These are phyloP conservation scores for Drosophila oshimai DNA, from an alignment of 1,140 invertebrate species.

Conservation along the genomic window DNA sequence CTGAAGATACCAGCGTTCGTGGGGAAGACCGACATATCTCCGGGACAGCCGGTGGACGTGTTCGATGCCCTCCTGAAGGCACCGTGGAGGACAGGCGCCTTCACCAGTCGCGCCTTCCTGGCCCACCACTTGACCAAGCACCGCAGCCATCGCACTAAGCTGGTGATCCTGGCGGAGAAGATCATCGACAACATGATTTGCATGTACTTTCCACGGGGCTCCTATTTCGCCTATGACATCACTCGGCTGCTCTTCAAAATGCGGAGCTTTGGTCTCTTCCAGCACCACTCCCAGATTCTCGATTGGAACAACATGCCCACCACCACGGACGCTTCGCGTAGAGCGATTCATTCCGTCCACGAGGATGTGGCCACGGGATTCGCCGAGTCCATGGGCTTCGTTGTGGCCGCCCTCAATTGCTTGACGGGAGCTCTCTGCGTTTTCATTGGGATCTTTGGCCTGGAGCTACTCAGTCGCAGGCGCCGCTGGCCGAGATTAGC, in stretches of 20 bases:
- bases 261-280: slow-evolving; percentile 51
- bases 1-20: slow-evolving; percentile 4
- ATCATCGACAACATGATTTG: slow-evolving; percentile 58
- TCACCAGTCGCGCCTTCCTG: slow-evolving; percentile 42
- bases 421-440: slow-evolving; percentile 5
- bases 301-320: slow-evolving; percentile 1
- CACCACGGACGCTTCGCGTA: neutral
- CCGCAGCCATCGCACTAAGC: neutral
- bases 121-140: slow-evolving; percentile 21
- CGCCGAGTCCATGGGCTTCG: slow-evolving; percentile 47
- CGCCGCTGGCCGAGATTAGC: slow-evolving; percentile 1
- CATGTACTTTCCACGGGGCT: slow-evolving; percentile 45
- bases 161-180: slow-evolving; percentile 32
- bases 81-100: neutral
- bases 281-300: slow-evolving; percentile 7
- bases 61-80: slow-evolving; percentile 39
- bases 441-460: slow-evolving; percentile 10
- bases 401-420: slow-evolving; percentile 41
- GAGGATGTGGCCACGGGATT: neutral
- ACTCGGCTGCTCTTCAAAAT: slow-evolving; percentile 25
- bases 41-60: slow-evolving; percentile 47
- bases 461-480: slow-evolving; percentile 28
- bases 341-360: neutral
- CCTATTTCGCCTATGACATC: slow-evolving; percentile 42
- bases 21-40: neutral